Percentiles rank a stretch among this genome's conserved stretches.
Conservation (phyloP, 1,140 invertebrate genomes). For the Drosophila obscura region DNA sequence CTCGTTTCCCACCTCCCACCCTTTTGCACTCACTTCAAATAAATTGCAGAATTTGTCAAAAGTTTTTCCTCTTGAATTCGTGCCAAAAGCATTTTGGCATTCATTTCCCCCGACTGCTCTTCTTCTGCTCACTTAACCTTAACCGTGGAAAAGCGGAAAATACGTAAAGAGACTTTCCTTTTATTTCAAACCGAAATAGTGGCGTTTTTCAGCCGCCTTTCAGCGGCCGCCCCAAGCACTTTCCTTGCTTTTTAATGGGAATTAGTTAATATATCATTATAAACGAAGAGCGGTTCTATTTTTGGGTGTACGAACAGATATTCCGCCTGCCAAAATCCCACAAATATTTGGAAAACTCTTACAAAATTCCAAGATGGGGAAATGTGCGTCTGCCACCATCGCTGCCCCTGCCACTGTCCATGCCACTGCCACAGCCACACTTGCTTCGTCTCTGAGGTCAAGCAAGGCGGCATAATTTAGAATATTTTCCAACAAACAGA, state of each 20-base stretch:
- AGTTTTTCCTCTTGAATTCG: conserved; percentile 30
- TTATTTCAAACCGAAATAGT: conserved; percentile 17
- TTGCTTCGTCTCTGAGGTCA: conserved; percentile 40
- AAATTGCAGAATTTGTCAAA: conserved; percentile 74
- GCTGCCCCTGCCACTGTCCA: too few relatives aligned
- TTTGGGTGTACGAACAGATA: conserved; percentile 6
- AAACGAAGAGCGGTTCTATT: conserved; percentile 38
- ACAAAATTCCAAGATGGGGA: conserved; percentile 40
- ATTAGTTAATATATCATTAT: conserved; percentile 63
- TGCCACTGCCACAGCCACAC: background rate
- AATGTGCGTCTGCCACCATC: background rate
- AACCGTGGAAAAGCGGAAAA: conserved; percentile 41
- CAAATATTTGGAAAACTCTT: conserved; percentile 46
- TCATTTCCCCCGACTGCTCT: background rate
- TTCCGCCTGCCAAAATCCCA: conserved; percentile 1
- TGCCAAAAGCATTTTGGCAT: conserved; percentile 51
- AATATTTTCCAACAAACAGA: conserved; percentile 46
- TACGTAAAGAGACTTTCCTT: conserved; percentile 24
- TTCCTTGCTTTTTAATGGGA: conserved; percentile 47
- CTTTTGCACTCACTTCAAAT: conserved; percentile 36
- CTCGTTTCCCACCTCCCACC: conserved; percentile 31
- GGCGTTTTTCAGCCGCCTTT: conserved; percentile 13
- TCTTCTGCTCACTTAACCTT: conserved; percentile 50
- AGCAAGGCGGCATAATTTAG: conserved; percentile 47
- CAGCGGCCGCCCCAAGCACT: conserved; percentile 13